Percentiles rank a stretch among this genome's conserved stretches.
These are phyloP conservation scores for Epinotia nisella DNA, from an alignment of 2,888 invertebrate species.

Conservation along the genomic window DNA sequence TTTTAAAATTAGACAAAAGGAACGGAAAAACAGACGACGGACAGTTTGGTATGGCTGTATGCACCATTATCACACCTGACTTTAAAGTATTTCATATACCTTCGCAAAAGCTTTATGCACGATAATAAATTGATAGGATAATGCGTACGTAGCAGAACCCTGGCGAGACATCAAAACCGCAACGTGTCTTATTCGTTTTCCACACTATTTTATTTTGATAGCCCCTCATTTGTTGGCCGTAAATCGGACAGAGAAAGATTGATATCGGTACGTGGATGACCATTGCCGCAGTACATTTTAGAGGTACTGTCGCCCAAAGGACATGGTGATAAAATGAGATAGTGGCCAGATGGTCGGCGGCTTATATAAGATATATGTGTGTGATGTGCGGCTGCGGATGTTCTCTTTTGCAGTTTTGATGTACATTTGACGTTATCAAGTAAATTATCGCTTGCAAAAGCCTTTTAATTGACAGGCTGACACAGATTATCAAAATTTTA, in stretches of 20 bases:
- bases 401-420: not conserved
- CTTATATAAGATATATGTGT: not conserved
- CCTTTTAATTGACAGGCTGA: too few relatives aligned
- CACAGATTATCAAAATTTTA: too few relatives aligned
- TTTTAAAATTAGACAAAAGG: too few relatives aligned
- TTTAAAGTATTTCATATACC: too few relatives aligned
- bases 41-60: too few relatives aligned
- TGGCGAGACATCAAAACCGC: slow-evolving; percentile 33
- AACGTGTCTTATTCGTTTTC: slow-evolving; percentile 44
- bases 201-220: slow-evolving; percentile 45
- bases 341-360: not conserved
- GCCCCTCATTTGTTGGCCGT: slow-evolving; percentile 44
- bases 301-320: slow-evolving; percentile 28
- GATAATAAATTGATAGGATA: slow-evolving; percentile 24
- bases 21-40: too few relatives aligned
- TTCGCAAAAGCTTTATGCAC: too few relatives aligned
- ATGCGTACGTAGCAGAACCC: slow-evolving; percentile 13
- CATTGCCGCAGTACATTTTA: slow-evolving; percentile 12
- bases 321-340: slow-evolving; percentile 15
- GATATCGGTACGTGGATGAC: slow-evolving; percentile 43
- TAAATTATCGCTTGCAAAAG: too few relatives aligned
- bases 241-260: slow-evolving; percentile 46
- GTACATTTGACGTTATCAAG: not conserved
- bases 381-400: not conserved
- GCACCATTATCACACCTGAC: too few relatives aligned